phyloP scores from a whole-genome alignment of 1,140 invertebrate species.

The Plodia interpunctella region DNA sequence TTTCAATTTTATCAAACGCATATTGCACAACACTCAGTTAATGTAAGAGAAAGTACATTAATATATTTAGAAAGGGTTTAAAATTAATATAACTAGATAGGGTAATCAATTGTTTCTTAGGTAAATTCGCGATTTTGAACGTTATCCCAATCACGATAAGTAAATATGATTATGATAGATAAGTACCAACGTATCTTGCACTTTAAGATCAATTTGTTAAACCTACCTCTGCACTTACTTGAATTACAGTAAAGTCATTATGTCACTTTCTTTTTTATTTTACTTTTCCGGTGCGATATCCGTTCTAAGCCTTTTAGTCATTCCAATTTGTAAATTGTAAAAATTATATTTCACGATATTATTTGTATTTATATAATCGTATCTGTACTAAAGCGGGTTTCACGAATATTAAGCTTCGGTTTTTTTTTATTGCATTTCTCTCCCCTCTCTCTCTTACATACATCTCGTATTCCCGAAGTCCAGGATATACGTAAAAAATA shows the following conservation, averaged over 20 bases:
- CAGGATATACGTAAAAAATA: too few species aligned
- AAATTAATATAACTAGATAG: not conserved
- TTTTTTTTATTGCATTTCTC: too few species aligned
- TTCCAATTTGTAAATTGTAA: not conserved
- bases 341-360: too few species aligned
- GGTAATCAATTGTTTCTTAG: not conserved
- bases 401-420: not conserved
- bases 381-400: too few species aligned
- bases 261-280: not conserved
- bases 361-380: too few species aligned
- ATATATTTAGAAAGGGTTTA: not conserved
- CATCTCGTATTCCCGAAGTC: too few species aligned
- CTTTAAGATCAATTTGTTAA: not conserved
- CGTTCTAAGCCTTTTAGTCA: not conserved
- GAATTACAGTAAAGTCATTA: not conserved
- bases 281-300: not conserved
- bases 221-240: not conserved
- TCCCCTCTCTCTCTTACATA: too few species aligned
- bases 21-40: not conserved
- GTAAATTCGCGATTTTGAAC: not conserved
- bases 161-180: not conserved
- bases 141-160: not conserved
- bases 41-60: not conserved
- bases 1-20: not conserved
- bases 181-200: too few species aligned